Evolutionary conservation across 2,113 vertebrate species (phyloP).

Genomic region (Tychaedon coryphoeus): DNA sequence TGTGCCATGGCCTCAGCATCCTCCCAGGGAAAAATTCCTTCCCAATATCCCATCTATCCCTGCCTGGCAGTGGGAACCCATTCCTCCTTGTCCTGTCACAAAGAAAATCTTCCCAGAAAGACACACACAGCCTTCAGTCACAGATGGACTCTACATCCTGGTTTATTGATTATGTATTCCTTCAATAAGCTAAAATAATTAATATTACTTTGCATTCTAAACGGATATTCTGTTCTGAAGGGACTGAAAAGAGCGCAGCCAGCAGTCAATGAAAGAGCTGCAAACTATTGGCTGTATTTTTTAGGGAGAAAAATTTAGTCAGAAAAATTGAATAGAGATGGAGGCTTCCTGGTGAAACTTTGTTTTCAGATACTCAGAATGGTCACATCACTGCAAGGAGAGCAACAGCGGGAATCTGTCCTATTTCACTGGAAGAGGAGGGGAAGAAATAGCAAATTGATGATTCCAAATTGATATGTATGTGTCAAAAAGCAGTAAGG

Average conservation of each 20-base stretch:
- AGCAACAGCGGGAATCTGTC: background rate
- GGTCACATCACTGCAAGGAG: background rate
- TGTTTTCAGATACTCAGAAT: background rate
- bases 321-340: background rate
- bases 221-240: background rate
- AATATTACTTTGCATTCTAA: background rate
- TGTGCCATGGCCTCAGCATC: background rate
- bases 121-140: background rate
- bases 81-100: background rate
- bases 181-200: background rate
- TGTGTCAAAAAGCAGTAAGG: background rate
- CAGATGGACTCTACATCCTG: background rate
- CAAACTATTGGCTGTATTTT: background rate
- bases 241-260: background rate
- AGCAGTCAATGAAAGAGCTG: background rate
- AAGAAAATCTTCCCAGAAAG: background rate
- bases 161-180: background rate
- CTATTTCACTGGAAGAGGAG: background rate
- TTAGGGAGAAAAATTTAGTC: background rate
- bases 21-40: background rate
- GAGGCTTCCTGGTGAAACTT: background rate
- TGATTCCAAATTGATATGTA: background rate
- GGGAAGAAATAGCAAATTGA: background rate
- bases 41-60: fast-evolving
- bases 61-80: background rate